phyloP scores from a whole-genome alignment of 1,140 invertebrate species.

The Drosophila quadrilineata region DNA sequence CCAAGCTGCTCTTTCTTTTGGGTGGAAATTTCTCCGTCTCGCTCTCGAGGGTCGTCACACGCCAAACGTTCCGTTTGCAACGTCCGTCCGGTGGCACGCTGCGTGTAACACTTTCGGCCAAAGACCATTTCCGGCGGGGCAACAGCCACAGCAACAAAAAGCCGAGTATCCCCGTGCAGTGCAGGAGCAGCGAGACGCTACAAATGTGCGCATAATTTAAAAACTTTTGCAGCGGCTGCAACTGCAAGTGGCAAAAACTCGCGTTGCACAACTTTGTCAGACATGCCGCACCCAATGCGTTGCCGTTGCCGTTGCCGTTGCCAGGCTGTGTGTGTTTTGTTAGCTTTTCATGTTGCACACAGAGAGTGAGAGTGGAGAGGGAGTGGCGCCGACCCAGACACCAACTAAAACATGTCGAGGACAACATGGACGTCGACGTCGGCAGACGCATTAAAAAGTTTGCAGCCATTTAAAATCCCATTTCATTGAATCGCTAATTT shows the following conservation, averaged over 20 bases:
- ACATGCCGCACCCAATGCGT: conserved; percentile 18
- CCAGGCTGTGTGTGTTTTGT: no score
- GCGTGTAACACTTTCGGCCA: conserved; percentile 73
- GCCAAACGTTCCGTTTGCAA: no score
- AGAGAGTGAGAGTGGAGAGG: no score
- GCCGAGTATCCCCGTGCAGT: no score
- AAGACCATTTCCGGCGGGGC: conserved; percentile 71
- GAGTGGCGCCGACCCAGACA: conserved; percentile 59
- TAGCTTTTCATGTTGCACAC: no score
- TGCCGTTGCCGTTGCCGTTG: no score
- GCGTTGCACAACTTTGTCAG: conserved; percentile 31
- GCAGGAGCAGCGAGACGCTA: conserved; percentile 21
- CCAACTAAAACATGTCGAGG: conserved; percentile 54
- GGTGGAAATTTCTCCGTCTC: no score
- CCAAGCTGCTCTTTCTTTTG: no score
- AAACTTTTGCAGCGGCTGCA: conserved; percentile 75
- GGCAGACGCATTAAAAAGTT: conserved; percentile 77
- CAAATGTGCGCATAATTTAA: conserved; percentile 78
- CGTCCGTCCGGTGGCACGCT: conserved; percentile 35
- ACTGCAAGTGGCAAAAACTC: conserved; percentile 73
- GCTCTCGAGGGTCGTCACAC: conserved; percentile 1
- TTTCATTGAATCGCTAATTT: conserved; percentile 81
- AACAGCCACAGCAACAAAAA: conserved; percentile 27
- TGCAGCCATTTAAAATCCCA: conserved; percentile 81
- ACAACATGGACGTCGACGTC: conserved; percentile 19